Percentiles rank a stretch among this genome's conserved stretches.
Conservation (phyloP, 37 sponge, comb jelly and placozoan genomes). For the Amphimedon queenslandica region DNA sequence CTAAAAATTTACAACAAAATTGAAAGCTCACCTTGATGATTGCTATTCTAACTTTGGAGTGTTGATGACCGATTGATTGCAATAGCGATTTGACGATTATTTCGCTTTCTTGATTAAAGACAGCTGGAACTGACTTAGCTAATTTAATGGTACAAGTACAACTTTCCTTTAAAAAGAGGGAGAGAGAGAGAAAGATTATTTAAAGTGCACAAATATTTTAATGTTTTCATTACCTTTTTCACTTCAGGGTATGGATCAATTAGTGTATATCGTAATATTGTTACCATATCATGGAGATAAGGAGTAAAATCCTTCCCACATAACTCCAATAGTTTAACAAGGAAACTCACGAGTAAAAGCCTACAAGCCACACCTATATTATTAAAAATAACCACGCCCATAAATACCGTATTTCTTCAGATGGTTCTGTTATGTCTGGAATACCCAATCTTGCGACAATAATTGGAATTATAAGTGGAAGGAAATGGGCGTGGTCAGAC, state of each 20-base stretch:
- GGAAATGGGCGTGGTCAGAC: conserved; percentile 17
- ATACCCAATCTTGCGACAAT: conserved; percentile 72
- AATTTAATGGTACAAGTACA: conserved; percentile 49
- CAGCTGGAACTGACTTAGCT: conserved; percentile 44
- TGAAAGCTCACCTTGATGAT: conserved; percentile 61
- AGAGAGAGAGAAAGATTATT: neutral
- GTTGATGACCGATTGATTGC: conserved; percentile 84
- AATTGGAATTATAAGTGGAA: conserved; percentile 74
- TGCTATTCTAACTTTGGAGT: conserved; percentile 83
- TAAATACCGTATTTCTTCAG: conserved; percentile 81
- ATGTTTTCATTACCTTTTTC: conserved; percentile 74
- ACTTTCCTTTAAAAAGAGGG: conserved; percentile 49
- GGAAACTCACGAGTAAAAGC: conserved; percentile 45
- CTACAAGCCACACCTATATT: too few relatives aligned
- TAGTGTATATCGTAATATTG: conserved; percentile 62
- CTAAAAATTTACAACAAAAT: neutral
- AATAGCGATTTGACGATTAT: conserved; percentile 81
- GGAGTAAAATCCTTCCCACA: conserved; percentile 43
- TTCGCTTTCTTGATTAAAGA: conserved; percentile 76
- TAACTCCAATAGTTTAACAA: conserved; percentile 25
- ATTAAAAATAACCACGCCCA: too few relatives aligned
- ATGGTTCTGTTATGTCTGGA: conserved; percentile 82
- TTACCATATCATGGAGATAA: conserved; percentile 66
- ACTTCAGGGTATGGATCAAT: conserved; percentile 92
- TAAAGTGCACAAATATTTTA: neutral